Evolutionary conservation across 2,888 invertebrate species (phyloP), one percentile per base, ranked within the genome.

Genomic region (Cheilosia urbana): DNA sequence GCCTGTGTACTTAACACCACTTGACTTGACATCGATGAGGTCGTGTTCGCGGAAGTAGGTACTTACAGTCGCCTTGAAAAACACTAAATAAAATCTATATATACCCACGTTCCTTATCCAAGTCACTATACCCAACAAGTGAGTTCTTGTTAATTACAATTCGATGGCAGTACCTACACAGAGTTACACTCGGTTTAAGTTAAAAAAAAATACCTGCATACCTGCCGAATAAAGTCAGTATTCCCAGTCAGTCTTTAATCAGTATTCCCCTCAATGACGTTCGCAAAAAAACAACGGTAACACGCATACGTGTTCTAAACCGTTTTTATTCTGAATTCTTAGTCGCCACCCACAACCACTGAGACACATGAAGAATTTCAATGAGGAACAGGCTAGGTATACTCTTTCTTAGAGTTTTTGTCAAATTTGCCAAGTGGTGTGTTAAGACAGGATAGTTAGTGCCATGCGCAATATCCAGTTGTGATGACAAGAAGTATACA

Each of bases 251-350:
- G 30, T 7, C 9, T 40, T 57, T 30, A 55, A 62, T 77, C 62
- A 53, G 77, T 69, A 77, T 69, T 60, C 77, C 34, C 15, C 45
- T 27, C 53, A 27, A 19, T 34, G 30, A 34, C 42, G 42, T 69
- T 62, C 13, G 27, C 6, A 13, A 77, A 51, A 60, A 45, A 69
- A 47, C 55, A 55, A 77, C 77, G 27, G 77, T 77, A 62, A 77
- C 47, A 37, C 62, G 13, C 3, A 37, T 11, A 13, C 37, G 13
- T 13, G 37, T 65, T 75, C 75, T 65, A 69, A 45, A 47, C 19
- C 17, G 17, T 47, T 17, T 55, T 78, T 63, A 49, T 27, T 57
- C 47, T 71, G 78, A 71, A 71, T 71, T 49, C 37, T 55, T 63
- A 40, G 19, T 37, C 55, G 57, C 63, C 63, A 57, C 11, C 62